phyloP scores from a whole-genome alignment of 2,797 vertebrate genomes.

The Catamblyrhynchus diadema region DNA sequence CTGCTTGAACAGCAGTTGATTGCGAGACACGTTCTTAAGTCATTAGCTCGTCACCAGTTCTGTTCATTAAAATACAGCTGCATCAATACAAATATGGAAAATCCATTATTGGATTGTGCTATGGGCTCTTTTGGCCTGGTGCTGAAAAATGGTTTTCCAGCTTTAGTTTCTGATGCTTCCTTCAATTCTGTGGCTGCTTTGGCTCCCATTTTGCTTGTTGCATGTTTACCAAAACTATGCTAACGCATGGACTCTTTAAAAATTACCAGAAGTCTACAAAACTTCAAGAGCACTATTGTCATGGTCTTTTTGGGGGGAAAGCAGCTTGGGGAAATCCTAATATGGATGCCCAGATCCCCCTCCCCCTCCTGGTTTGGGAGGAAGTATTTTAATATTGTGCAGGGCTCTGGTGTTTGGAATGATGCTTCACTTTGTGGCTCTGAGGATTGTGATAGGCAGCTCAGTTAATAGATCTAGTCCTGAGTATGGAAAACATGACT shows the following conservation, averaged over 20 bases:
- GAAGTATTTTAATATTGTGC: neutral
- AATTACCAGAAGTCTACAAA: neutral
- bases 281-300: neutral
- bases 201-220: neutral
- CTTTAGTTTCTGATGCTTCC: neutral
- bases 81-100: neutral
- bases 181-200: neutral
- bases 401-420: neutral
- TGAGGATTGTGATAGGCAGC: neutral
- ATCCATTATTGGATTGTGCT: neutral
- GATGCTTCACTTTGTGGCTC: neutral
- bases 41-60: neutral
- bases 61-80: neutral
- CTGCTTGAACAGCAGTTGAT: neutral
- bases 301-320: fast-evolving
- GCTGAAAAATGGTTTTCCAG: neutral
- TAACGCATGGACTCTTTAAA: neutral
- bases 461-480: neutral
- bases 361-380: neutral
- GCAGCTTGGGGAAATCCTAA: neutral
- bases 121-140: neutral
- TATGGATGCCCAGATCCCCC: fast-evolving
- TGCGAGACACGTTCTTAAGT: neutral
- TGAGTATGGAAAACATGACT: neutral
- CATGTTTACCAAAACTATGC: neutral